Percentiles rank a stretch among this genome's conserved stretches.
Evolutionary conservation across 92 coral and sea anemone species (phyloP).

Genomic region (Montipora capitata): DNA sequence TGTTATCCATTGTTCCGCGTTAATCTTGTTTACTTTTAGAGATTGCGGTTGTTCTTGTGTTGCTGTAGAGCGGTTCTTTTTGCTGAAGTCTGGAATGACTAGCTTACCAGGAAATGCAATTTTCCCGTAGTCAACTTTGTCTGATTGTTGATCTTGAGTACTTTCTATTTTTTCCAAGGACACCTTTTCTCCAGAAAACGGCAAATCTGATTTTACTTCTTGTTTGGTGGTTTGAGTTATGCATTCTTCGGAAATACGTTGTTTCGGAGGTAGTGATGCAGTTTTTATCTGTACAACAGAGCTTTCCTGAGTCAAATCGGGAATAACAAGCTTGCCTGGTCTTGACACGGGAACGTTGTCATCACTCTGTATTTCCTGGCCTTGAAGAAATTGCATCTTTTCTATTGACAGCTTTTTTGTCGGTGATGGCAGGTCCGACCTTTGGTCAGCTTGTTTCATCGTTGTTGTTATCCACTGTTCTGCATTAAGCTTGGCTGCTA

Average conservation of each 20-base stretch:
- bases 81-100: slow-evolving; percentile 4
- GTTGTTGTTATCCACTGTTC: slow-evolving; percentile 15
- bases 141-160: neutral
- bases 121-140: neutral
- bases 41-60: neutral
- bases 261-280: neutral
- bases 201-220: neutral
- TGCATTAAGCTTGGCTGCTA: neutral
- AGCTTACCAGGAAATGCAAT: neutral
- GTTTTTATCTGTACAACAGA: neutral
- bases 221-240: neutral
- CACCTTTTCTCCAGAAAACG: neutral
- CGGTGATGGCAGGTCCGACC: neutral
- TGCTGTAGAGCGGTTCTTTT: neutral
- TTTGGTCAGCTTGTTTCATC: neutral
- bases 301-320: slow-evolving; percentile 1
- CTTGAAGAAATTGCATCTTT: neutral
- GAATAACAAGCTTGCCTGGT: slow-evolving; percentile 29
- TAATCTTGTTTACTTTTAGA: neutral
- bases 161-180: neutral
- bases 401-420: slow-evolving; percentile 3
- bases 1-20: neutral
- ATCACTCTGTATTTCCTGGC: neutral
- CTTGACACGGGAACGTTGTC: neutral
- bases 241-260: neutral